A percentile compares a stretch with the other conserved stretches of the same genome.
These are phyloP conservation scores for Odontesthes bonariensis DNA, from an alignment of 2,113 vertebrate species.

Conservation along the genomic window DNA sequence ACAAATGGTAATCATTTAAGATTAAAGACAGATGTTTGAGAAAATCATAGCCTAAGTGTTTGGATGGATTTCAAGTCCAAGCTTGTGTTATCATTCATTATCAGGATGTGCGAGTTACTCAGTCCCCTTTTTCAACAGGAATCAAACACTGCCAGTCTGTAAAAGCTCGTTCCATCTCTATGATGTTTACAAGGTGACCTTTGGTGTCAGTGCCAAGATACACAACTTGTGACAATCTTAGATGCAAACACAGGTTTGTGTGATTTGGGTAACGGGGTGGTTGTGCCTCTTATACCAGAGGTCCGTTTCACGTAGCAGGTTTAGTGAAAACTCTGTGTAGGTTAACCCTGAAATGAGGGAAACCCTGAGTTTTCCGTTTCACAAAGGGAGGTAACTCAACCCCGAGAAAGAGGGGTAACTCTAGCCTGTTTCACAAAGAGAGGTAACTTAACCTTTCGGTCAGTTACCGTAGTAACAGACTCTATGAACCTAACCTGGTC, in stretches of 20 bases:
- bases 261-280: too few relatives aligned
- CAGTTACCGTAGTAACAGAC: too few relatives aligned
- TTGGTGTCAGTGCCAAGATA: background rate
- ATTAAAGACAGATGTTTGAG: constrained; percentile 18
- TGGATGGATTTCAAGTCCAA: constrained; percentile 22
- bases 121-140: background rate
- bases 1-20: constrained; percentile 16
- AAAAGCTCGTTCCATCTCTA: background rate
- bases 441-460: too few relatives aligned
- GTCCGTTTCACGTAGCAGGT: too few relatives aligned
- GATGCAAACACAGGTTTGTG: background rate
- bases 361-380: too few relatives aligned
- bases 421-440: too few relatives aligned
- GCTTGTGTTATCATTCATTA: constrained; percentile 13
- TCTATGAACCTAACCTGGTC: too few relatives aligned
- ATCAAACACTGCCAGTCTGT: background rate
- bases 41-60: constrained; percentile 8
- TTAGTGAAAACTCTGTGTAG: too few relatives aligned
- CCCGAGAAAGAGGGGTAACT: too few relatives aligned
- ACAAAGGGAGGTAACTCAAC: too few relatives aligned
- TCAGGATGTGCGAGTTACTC: background rate
- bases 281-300: too few relatives aligned
- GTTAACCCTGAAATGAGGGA: too few relatives aligned
- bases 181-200: constrained; percentile 1
- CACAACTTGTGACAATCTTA: background rate